These are phyloP conservation scores for Parasteatoda lunata DNA, from an alignment of 2,888 invertebrate species.

Conservation along the genomic window DNA sequence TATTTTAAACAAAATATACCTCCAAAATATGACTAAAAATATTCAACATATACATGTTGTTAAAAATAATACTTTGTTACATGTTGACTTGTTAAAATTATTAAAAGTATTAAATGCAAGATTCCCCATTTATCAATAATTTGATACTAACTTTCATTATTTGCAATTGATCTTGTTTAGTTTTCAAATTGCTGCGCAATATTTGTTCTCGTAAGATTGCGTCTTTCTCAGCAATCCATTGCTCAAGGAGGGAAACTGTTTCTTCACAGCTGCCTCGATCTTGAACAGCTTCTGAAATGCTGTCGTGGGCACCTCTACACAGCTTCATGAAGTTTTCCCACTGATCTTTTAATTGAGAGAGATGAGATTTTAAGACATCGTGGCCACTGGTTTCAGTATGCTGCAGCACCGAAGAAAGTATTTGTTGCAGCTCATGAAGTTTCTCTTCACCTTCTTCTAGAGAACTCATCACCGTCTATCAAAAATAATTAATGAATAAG, in stretches of 20 bases:
- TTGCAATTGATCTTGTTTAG: constrained; percentile 85
- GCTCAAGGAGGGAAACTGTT: constrained; percentile 84
- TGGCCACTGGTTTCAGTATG: constrained; percentile 87
- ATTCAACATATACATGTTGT: no score
- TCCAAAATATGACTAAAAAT: no score
- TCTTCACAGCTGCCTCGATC: constrained; percentile 88
- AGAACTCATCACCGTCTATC: constrained; percentile 53
- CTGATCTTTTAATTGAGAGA: constrained; percentile 82
- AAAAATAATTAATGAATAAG: not conserved
- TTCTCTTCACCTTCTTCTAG: constrained; percentile 63
- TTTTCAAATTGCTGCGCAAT: constrained; percentile 87
- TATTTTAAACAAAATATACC: no score
- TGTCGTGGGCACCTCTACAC: constrained; percentile 82
- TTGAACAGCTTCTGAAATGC: constrained; percentile 83
- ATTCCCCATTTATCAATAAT: no score
- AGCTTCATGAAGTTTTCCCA: constrained; percentile 85
- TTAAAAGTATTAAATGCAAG: no score
- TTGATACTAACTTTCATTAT: constrained; percentile 79
- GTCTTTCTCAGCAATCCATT: constrained; percentile 91
- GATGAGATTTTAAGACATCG: constrained; percentile 82
- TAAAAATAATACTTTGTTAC: no score
- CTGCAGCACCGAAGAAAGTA: constrained; percentile 82
- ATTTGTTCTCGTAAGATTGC: constrained; percentile 90
- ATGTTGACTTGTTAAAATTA: no score
- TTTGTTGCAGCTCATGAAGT: constrained; percentile 77